Evolutionary conservation across 2,888 invertebrate genomes (phyloP), one percentile per base, ranked within the genome.

Genomic region (Cordilura impudica): DNA sequence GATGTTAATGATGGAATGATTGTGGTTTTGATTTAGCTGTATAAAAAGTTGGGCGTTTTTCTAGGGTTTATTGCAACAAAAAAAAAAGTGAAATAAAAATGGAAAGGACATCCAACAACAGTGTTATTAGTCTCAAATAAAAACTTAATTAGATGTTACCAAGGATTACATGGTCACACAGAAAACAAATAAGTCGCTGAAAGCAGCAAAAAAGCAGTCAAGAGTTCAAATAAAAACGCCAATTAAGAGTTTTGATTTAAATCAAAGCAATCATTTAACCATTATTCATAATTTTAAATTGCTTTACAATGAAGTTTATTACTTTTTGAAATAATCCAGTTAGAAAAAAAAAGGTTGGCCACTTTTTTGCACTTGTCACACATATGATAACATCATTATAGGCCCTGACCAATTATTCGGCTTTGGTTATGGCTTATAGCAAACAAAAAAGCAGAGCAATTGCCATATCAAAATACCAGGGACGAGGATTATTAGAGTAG

Each of bases 61-160:
- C 53, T 35, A 47, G 56, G 26, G 14, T 35, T 70, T 63, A 56
- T 73, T 53, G 18, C 51, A 61, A 51, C 23, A 12, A 47, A 45
- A 70, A 56, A 18, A 6, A 10, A 19, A 35, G 4, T n/a, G 29
- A 29, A 49, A 60, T 19, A 45, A 54, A 54, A 71, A n/a, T 49
- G 26, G 47, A 58, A 53, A 39, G 35, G 35, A 39, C 35, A 56
- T 39, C 56, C 35, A 29, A 63, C 63, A 43, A 63, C 39, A 49
- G 26, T 75, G 43, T 66, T 72, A 58, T 66, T 73, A 60, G 31
- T 43, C 51, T 45, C 16, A 60, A 49, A 4, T n/a, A 51, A 47
- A 49, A 23, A 56, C 69, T 69, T 73, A 73, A 78, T 69, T 73
- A 78, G 49, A 58, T 73, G 51, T 73, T 61, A 58, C 67, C 63